A percentile compares a stretch with the other conserved stretches of the same genome.
phyloP scores from a whole-genome alignment of 2,797 vertebrate genomes.

The Glyptemys insculpta region DNA sequence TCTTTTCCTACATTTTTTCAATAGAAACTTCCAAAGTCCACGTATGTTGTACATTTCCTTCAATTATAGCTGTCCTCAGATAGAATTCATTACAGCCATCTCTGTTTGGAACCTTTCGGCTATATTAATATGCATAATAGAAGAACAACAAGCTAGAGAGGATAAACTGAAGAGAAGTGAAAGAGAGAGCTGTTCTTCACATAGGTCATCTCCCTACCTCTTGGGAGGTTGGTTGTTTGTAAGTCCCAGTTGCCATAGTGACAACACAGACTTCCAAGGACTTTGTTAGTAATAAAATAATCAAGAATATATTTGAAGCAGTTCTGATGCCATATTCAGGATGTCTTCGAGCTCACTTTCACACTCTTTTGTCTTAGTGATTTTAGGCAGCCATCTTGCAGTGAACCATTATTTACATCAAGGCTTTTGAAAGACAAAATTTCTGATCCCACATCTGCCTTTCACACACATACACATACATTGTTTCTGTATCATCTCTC shows the following conservation, averaged over 20 bases:
- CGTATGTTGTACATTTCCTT: background rate
- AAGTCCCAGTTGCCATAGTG: background rate
- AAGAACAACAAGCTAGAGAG: background rate
- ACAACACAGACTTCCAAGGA: background rate
- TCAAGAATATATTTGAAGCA: background rate
- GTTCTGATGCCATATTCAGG: background rate
- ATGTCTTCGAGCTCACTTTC: background rate
- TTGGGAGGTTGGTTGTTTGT: background rate
- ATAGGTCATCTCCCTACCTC: background rate
- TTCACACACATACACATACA: background rate
- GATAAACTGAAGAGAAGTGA: background rate
- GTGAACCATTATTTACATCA: background rate
- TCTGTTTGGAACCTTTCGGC: constrained; percentile 8
- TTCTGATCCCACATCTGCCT: background rate
- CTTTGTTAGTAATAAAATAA: background rate
- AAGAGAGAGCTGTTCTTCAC: background rate
- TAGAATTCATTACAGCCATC: background rate
- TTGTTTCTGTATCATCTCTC: background rate
- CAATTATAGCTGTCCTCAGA: background rate
- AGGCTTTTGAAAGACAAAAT: background rate
- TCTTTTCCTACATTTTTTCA: background rate
- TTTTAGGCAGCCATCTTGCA: background rate
- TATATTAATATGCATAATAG: background rate
- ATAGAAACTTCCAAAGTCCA: background rate
- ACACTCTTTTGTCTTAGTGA: background rate